These are phyloP conservation scores for Azorinus chamasolen DNA, from an alignment of 2,888 invertebrate genomes.

Conservation along the genomic window DNA sequence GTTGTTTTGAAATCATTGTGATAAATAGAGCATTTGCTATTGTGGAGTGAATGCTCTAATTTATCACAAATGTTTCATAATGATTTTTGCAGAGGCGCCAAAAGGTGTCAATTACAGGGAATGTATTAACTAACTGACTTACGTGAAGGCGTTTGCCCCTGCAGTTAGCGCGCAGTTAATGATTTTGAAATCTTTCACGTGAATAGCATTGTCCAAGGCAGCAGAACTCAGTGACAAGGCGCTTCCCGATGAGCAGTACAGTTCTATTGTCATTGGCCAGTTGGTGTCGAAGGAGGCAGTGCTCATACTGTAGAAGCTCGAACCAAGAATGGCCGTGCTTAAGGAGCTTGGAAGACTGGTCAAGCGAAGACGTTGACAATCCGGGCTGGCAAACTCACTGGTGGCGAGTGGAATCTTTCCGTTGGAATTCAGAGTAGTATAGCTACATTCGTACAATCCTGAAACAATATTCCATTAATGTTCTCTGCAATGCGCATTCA, in stretches of 20 bases:
- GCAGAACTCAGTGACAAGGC: constrained; percentile 29
- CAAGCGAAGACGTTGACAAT: constrained; percentile 58
- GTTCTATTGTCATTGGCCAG: constrained; percentile 59
- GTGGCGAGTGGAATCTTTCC: constrained; percentile 45
- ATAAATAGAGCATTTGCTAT: too few relatives aligned
- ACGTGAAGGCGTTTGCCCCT: constrained; percentile 48
- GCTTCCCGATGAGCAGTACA: constrained; percentile 49
- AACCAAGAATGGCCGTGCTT: constrained; percentile 40
- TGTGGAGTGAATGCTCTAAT: too few relatives aligned
- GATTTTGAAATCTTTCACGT: constrained; percentile 59
- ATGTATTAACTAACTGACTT: neutral
- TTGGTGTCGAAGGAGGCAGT: constrained; percentile 49
- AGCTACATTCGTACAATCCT: constrained; percentile 64
- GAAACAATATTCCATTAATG: too few relatives aligned
- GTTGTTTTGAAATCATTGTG: too few relatives aligned
- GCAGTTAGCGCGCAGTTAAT: constrained; percentile 51
- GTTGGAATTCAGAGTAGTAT: constrained; percentile 15
- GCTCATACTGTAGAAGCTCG: constrained; percentile 37
- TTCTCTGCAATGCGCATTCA: too few relatives aligned
- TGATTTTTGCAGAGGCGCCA: too few relatives aligned
- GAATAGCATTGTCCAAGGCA: constrained; percentile 38
- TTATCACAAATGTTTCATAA: too few relatives aligned
- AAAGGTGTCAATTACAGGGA: neutral
- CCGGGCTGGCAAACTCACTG: constrained; percentile 47
- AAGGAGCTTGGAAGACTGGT: constrained; percentile 43